Conservation (phyloP, 1,140 invertebrate genomes). For the Diorhabda elongata region DNA sequence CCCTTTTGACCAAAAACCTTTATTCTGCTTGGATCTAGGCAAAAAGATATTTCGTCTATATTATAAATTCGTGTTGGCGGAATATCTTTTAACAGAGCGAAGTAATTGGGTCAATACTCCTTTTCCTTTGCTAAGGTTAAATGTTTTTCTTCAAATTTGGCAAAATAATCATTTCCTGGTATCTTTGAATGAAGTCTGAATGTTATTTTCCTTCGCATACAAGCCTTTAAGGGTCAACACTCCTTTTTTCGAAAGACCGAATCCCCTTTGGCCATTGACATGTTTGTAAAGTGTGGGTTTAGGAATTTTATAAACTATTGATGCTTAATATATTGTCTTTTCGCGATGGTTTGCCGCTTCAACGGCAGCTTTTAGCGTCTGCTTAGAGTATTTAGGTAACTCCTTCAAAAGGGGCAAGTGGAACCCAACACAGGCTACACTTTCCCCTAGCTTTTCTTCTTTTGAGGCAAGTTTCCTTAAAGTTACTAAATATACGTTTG, state of each 20-base stretch:
- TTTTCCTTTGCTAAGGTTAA: conserved; percentile 23
- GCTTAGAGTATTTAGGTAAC: conserved; percentile 4
- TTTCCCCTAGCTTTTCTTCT: neutral
- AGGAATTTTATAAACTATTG: conserved; percentile 30
- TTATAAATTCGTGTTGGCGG: too few relatives aligned
- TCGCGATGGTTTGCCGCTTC: conserved; percentile 14
- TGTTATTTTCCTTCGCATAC: conserved; percentile 38
- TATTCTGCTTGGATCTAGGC: conserved; percentile 34
- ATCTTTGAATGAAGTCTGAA: conserved; percentile 40
- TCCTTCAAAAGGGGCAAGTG: conserved; percentile 8
- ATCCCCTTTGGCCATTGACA: conserved; percentile 28
- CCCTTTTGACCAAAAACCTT: conserved; percentile 39
- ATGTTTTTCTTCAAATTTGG: conserved; percentile 13
- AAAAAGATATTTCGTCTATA: too few relatives aligned
- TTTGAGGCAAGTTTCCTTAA: too few relatives aligned
- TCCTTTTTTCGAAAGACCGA: conserved; percentile 38
- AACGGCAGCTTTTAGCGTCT: conserved; percentile 29
- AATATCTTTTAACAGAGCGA: too few relatives aligned
- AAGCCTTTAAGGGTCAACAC: conserved; percentile 34
- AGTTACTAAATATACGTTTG: too few relatives aligned
- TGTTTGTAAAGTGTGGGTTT: conserved; percentile 27
- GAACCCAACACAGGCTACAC: conserved; percentile 4
- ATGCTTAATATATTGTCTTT: conserved; percentile 20
- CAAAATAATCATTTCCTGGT: conserved; percentile 46
- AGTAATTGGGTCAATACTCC: conserved; percentile 15